Evolutionary conservation across 1,140 invertebrate species (phyloP).

Genomic region (Halictus rubicundus): DNA sequence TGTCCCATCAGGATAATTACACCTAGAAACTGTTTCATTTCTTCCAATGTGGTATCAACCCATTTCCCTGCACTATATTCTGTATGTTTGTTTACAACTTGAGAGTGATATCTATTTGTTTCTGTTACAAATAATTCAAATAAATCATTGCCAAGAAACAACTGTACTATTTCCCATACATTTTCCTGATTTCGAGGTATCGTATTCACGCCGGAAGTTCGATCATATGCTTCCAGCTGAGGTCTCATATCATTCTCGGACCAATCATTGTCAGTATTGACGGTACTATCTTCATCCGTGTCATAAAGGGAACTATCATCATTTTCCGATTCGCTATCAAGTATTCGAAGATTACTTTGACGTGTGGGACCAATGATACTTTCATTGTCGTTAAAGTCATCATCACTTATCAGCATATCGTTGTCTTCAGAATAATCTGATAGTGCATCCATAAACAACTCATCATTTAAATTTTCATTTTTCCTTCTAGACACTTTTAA

Average conservation of each 20-base stretch:
- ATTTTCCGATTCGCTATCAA: slow-evolving; percentile 14
- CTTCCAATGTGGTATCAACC: slow-evolving; percentile 15
- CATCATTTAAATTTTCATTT: slow-evolving; percentile 8
- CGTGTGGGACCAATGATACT: slow-evolving; percentile 1
- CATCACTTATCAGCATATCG: slow-evolving; percentile 4
- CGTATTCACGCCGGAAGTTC: too few species aligned
- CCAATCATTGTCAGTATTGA: slow-evolving; percentile 10
- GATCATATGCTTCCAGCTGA: not conserved
- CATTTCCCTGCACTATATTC: too few species aligned
- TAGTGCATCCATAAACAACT: slow-evolving; percentile 8
- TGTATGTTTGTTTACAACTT: slow-evolving; percentile 16
- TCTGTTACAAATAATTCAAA: slow-evolving; percentile 34
- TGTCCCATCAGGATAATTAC: slow-evolving; percentile 17
- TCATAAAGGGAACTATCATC: slow-evolving; percentile 8
- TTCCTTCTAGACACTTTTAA: slow-evolving; percentile 8
- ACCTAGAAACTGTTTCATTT: slow-evolving; percentile 32
- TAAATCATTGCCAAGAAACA: slow-evolving; percentile 40
- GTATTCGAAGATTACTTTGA: slow-evolving; percentile 6
- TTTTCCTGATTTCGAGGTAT: not conserved
- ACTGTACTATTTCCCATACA: slow-evolving; percentile 31
- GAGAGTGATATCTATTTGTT: slow-evolving; percentile 31
- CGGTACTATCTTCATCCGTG: slow-evolving; percentile 13
- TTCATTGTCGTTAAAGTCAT: slow-evolving; percentile 12
- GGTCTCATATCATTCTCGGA: not conserved
- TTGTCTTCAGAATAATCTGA: slow-evolving; percentile 16